Evolutionary conservation across 2,797 vertebrate genomes (phyloP).

Genomic region (Myotis planiceps): DNA sequence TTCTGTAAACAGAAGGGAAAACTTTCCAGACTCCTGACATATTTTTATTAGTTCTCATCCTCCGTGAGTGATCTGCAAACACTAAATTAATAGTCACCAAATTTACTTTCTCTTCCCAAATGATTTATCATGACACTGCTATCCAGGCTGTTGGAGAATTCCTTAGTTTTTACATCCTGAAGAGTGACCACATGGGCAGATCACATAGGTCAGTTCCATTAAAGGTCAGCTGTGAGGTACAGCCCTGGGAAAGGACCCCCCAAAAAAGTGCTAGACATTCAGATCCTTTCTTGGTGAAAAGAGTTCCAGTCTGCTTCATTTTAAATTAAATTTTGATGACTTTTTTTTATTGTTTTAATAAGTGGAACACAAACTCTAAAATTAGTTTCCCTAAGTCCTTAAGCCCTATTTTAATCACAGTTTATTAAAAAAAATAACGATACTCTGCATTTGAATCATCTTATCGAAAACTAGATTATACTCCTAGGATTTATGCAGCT

Average conservation of each 20-base stretch:
- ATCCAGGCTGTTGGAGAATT: background rate
- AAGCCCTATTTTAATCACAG: background rate
- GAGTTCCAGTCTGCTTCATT: background rate
- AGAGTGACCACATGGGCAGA: background rate
- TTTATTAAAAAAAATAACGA: background rate
- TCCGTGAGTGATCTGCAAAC: background rate
- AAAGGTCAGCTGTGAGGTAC: accelerated
- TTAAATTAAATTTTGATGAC: background rate
- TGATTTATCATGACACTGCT: background rate
- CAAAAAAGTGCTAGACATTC: accelerated
- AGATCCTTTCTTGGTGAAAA: accelerated
- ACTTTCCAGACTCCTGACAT: background rate
- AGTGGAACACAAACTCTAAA: background rate
- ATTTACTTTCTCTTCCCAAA: background rate
- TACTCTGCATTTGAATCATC: background rate
- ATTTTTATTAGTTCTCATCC: background rate
- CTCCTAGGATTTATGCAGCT: background rate
- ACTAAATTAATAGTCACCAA: background rate
- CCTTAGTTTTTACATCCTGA: background rate
- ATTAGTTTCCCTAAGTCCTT: background rate
- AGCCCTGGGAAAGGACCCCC: accelerated
- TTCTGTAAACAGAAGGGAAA: background rate
- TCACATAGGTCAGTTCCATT: background rate
- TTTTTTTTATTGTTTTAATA: background rate
- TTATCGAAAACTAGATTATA: background rate